Evolutionary conservation across 2,113 vertebrate genomes (phyloP).

Genomic region (Planiliza haematocheilus): DNA sequence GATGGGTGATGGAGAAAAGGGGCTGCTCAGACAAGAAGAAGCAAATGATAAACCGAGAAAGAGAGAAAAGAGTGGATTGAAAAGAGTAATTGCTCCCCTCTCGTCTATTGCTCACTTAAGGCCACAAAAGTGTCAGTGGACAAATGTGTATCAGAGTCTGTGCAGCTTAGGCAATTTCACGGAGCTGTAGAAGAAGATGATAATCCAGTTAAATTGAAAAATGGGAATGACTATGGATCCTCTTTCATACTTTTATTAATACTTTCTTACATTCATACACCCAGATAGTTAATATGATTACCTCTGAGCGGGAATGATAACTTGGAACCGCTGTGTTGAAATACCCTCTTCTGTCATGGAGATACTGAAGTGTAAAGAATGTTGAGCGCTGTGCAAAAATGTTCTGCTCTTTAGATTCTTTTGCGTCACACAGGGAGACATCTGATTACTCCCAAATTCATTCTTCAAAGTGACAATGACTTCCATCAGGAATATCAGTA

Average conservation of each 20-base stretch:
- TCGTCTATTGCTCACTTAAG: conserved; percentile 38
- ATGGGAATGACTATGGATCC: conserved; percentile 33
- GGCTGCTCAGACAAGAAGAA: conserved; percentile 7
- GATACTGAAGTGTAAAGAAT: conserved; percentile 35
- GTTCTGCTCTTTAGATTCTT: background rate
- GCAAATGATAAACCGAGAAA: conserved; percentile 3
- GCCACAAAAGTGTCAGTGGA: conserved; percentile 32
- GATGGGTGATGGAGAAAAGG: conserved; percentile 20
- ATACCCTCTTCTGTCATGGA: conserved; percentile 19
- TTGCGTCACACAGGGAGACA: background rate
- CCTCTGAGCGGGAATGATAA: conserved; percentile 35
- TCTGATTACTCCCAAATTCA: background rate
- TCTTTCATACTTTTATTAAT: conserved; percentile 46
- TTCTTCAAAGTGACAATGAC: background rate
- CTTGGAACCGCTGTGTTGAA: conserved; percentile 13
- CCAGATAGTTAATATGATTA: conserved; percentile 60
- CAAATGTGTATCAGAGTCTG: conserved; percentile 47
- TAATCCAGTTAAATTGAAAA: conserved; percentile 80
- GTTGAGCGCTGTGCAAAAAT: conserved; percentile 15
- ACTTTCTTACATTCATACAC: conserved; percentile 42
- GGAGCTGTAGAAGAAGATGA: conserved; percentile 52
- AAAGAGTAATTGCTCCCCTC: conserved; percentile 30
- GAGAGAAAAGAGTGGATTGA: conserved; percentile 1
- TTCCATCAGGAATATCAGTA: too few species aligned
- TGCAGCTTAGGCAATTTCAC: conserved; percentile 58